These are phyloP conservation scores for Sebastes goodei DNA, from an alignment of 2,797 vertebrate species.

Conservation along the genomic window DNA sequence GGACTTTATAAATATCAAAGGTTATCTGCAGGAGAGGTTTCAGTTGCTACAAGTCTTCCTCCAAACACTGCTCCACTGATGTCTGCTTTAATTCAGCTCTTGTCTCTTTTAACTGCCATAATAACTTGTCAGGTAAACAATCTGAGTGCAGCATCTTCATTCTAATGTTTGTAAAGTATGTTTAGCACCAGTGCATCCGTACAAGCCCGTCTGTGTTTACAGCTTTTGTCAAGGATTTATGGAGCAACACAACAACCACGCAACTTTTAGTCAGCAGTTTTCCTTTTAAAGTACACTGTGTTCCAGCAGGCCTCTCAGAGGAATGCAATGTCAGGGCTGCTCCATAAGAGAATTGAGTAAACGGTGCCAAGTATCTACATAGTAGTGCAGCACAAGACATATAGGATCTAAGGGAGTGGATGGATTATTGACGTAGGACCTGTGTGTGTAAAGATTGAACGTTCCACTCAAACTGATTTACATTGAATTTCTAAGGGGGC, in stretches of 20 bases:
- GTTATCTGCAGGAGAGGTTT: slow-evolving; percentile 8
- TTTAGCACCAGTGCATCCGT: background rate
- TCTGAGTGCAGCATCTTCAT: background rate
- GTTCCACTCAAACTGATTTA: slow-evolving; percentile 14
- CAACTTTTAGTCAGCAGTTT: slow-evolving; percentile 17
- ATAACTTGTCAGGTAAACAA: background rate
- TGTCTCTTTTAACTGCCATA: background rate
- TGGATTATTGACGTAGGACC: slow-evolving; percentile 23
- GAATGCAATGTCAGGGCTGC: slow-evolving; percentile 35
- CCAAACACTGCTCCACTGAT: background rate
- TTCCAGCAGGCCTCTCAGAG: slow-evolving; percentile 30
- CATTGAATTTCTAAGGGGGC: slow-evolving; percentile 4
- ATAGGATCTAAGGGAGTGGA: slow-evolving; percentile 11
- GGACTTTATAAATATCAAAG: slow-evolving; percentile 1
- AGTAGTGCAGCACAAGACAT: slow-evolving; percentile 33
- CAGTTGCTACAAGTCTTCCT: background rate
- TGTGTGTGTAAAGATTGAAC: background rate
- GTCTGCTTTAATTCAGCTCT: background rate
- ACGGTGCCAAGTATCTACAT: slow-evolving; percentile 45
- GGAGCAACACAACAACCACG: background rate
- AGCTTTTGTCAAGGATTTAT: background rate
- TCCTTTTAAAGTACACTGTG: slow-evolving; percentile 42
- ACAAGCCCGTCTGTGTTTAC: background rate
- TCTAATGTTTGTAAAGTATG: background rate
- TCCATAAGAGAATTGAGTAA: slow-evolving; percentile 35